Evolutionary conservation across 2,797 vertebrate genomes (phyloP), one percentile per base, ranked within the genome.

Genomic region (Phaenicophaeus curvirostris): DNA sequence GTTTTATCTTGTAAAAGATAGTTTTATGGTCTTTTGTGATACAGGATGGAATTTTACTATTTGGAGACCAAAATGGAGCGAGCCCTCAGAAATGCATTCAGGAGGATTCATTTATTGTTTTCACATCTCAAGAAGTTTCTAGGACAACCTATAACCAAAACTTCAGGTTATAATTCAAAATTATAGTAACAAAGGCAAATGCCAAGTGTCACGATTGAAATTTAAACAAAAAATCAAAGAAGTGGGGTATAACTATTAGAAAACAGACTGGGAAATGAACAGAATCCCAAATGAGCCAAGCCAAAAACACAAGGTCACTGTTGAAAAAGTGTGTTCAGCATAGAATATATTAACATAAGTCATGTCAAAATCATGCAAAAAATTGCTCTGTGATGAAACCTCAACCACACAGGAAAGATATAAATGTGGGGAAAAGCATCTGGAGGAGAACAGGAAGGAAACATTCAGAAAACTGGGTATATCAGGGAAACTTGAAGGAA

Each of bases 21-120:
- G 8, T 6, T 41, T 44, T 69, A 39, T 48, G 61, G 15, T 48
- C 37, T 44, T 85, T 67, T 58, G 20, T 51, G 46, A 46, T 12
- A 48, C 57, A 95, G 93, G 71, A 84, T 50, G 67, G 83, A 42
- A 84, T 90, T 53, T 59, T 95, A 74, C 65, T 94, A 37, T 69
- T 78, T 44, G 72, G 92, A 69, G 84, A 94, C 55, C 63, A 63
- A 80, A 95, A 95, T 61, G 89, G 92, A 62, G 93, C 87, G 68
- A 95, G 90, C 37, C 89, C 91, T 53, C 69, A 93, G 53, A 89
- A 89, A 59, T 55, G 90, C n/a, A 55, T 85, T 37, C 68, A 33
- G 20, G 85, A 69, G 68, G 71, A 67, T 13, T 86, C 85, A n/a
- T 93, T 35, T 75, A 61, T 79, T 94, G 50, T 44, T 92, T 48